Evolutionary conservation across 2,797 vertebrate species (phyloP).

Genomic region (Fratercula arctica): DNA sequence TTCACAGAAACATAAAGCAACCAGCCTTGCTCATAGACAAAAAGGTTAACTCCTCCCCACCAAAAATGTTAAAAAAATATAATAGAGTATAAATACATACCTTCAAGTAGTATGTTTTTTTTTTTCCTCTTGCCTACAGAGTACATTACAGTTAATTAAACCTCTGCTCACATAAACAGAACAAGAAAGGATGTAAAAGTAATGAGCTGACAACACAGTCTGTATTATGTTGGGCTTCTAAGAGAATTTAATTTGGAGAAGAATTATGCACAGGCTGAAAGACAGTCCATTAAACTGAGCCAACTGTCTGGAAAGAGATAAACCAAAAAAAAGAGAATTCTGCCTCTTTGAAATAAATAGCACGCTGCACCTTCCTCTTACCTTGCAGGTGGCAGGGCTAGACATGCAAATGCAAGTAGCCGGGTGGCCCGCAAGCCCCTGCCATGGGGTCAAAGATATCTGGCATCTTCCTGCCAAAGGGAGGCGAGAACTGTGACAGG

Average conservation of each 20-base stretch:
- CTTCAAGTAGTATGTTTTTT: not conserved
- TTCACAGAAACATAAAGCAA: not conserved
- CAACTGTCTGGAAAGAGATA: slow-evolving; percentile 82
- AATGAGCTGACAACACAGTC: slow-evolving; percentile 80
- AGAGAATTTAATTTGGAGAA: slow-evolving; percentile 83
- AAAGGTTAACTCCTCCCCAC: not conserved
- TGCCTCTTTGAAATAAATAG: slow-evolving; percentile 65
- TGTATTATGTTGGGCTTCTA: slow-evolving; percentile 76
- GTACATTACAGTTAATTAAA: slow-evolving; percentile 83
- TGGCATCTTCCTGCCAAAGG: not conserved
- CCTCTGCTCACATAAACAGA: slow-evolving; percentile 79
- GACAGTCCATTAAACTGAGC: slow-evolving; percentile 80
- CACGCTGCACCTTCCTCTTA: not conserved
- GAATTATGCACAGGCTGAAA: slow-evolving; percentile 79
- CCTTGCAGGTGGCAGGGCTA: not conserved
- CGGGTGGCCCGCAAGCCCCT: not conserved
- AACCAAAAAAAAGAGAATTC: slow-evolving; percentile 67
- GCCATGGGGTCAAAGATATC: accelerated
- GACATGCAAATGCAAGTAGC: not conserved
- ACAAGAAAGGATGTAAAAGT: slow-evolving; percentile 81
- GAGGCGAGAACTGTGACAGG: not conserved
- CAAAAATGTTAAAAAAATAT: slow-evolving; percentile 22
- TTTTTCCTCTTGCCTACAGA: slow-evolving; percentile 61
- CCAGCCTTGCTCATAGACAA: not conserved
- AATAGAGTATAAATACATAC: slow-evolving; percentile 21